Evolutionary conservation across 2,888 invertebrate species (phyloP).

Genomic region (Lasioglossum leucozonium): DNA sequence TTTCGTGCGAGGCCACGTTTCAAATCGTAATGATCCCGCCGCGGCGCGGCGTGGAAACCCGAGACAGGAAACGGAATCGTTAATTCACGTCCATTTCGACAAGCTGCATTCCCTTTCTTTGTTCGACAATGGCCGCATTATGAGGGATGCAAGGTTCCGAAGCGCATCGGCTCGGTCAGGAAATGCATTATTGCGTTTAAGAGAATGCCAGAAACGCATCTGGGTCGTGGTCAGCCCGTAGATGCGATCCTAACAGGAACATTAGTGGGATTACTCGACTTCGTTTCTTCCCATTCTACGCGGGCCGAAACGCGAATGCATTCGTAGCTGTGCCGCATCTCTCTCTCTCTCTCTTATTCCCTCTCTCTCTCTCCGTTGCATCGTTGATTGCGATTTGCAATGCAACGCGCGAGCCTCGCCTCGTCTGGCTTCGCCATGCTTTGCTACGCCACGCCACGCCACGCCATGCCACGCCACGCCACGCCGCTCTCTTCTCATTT

Average conservation of each 20-base stretch:
- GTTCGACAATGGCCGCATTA: constrained; percentile 56
- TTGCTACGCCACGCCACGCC: background rate
- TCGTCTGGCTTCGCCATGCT: background rate
- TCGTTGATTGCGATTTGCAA: constrained; percentile 67
- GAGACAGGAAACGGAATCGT: constrained; percentile 34
- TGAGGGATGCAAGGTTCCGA: constrained; percentile 53
- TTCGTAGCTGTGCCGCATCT: constrained; percentile 10
- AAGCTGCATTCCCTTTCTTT: constrained; percentile 48
- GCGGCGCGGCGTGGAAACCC: background rate
- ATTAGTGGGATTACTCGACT: constrained; percentile 71
- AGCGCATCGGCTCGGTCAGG: constrained; percentile 42
- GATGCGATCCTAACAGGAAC: constrained; percentile 62
- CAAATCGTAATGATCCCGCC: constrained; percentile 36
- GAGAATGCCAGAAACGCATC: constrained; percentile 67
- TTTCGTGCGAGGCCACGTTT: background rate
- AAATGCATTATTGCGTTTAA: constrained; percentile 68
- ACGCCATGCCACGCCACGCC: background rate
- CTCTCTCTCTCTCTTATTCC: no score
- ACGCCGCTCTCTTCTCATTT: constrained; percentile 36
- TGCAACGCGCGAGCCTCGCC: constrained; percentile 42
- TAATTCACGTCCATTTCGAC: constrained; percentile 54
- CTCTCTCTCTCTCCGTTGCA: background rate
- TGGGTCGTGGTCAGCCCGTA: constrained; percentile 53
- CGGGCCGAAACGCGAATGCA: constrained; percentile 43
- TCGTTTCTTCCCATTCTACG: constrained; percentile 59